A percentile compares a stretch with the other conserved stretches of the same genome.
Conservation (phyloP, 2,797 vertebrate species). For the Aphelocoma californica region DNA sequence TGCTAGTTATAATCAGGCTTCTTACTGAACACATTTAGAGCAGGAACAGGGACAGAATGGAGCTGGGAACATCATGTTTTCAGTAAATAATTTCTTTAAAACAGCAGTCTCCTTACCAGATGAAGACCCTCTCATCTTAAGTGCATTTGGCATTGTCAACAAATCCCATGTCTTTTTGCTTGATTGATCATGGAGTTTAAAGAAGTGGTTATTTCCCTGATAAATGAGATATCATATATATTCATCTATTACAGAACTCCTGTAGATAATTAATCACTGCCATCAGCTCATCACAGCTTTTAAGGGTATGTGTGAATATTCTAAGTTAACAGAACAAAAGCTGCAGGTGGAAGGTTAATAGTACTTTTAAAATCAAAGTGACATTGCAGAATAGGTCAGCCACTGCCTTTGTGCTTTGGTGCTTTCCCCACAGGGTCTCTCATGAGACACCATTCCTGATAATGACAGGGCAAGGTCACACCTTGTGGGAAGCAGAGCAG, state of each 20-base stretch:
- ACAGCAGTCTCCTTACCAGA: background rate
- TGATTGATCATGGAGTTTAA: conserved; percentile 47
- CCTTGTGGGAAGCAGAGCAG: background rate
- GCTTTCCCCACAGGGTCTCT: background rate
- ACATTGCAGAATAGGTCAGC: conserved; percentile 20
- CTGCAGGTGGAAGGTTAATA: conserved; percentile 68
- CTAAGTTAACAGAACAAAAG: conserved; percentile 60
- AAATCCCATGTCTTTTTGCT: conserved; percentile 4
- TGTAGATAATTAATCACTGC: conserved; percentile 69
- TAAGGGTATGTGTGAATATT: conserved; percentile 52
- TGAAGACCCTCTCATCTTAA: conserved; percentile 3
- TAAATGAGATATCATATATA: conserved; percentile 55
- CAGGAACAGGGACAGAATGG: background rate
- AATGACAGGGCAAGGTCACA: accelerated
- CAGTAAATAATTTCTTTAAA: background rate
- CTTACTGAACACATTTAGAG: background rate
- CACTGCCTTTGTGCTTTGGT: conserved; percentile 42
- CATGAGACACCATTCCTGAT: background rate
- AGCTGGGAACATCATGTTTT: background rate
- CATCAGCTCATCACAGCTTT: conserved; percentile 65
- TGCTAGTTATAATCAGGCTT: conserved; percentile 2
- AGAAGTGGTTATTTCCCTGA: conserved; percentile 53
- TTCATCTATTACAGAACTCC: conserved; percentile 48
- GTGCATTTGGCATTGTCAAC: conserved; percentile 26
- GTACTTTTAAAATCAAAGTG: conserved; percentile 55